phyloP scores from a whole-genome alignment of 23 tunicate genomes.

The Trididemnum clinides region DNA sequence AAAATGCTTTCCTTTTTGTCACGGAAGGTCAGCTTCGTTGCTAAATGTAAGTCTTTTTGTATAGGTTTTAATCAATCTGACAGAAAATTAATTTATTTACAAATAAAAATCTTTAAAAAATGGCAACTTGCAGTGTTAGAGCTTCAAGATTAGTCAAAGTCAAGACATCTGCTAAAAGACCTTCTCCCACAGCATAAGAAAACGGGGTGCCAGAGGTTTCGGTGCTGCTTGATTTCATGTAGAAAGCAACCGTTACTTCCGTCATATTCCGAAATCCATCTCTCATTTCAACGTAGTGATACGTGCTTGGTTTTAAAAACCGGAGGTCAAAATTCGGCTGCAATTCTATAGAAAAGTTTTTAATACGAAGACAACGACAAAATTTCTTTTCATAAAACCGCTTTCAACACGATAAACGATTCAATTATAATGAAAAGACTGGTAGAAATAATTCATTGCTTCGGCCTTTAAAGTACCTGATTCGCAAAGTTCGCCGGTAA shows the following conservation, averaged over 20 bases:
- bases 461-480: constrained; percentile 51
- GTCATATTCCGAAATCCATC: constrained; percentile 87
- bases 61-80: too few relatives aligned
- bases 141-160: constrained; percentile 85
- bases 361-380: too few relatives aligned
- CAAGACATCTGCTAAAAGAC: constrained; percentile 65
- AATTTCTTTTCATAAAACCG: neutral
- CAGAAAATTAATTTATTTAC: too few relatives aligned
- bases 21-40: too few relatives aligned
- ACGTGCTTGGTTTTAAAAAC: constrained; percentile 71
- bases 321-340: constrained; percentile 74
- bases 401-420: neutral
- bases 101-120: too few relatives aligned
- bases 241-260: constrained; percentile 76
- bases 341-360: constrained; percentile 42
- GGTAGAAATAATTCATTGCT: too few relatives aligned
- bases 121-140: constrained; percentile 80
- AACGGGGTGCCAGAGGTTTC: constrained; percentile 84
- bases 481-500: constrained; percentile 66
- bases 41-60: too few relatives aligned
- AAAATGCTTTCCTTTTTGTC: too few relatives aligned
- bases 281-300: constrained; percentile 64
- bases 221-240: constrained; percentile 61
- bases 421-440: neutral
- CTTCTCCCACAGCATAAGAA: constrained; percentile 90